These are phyloP conservation scores for Hermatobates lingyangjiaoensis DNA, from an alignment of 1,140 invertebrate genomes.

Conservation along the genomic window DNA sequence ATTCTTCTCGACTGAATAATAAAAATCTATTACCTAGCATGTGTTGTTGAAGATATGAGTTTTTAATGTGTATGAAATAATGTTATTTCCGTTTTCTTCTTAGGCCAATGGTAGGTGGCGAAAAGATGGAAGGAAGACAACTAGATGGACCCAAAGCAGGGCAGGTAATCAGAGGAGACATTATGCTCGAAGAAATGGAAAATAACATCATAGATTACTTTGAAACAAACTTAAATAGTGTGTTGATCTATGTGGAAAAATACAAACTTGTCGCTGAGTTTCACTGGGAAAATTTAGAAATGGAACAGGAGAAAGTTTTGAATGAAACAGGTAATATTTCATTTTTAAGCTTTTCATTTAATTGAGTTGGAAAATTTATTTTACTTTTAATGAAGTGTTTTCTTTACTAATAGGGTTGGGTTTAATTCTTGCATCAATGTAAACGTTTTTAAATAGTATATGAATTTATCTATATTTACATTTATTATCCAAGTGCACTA, in stretches of 20 bases:
- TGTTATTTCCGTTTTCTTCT: slow-evolving; percentile 24
- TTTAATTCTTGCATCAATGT: too few relatives aligned
- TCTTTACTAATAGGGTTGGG: too few relatives aligned
- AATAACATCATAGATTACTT: slow-evolving; percentile 31
- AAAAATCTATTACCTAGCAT: background rate
- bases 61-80: too few relatives aligned
- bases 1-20: too few relatives aligned
- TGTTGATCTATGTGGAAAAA: slow-evolving; percentile 39
- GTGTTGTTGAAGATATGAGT: slow-evolving; percentile 1
- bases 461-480: slow-evolving; percentile 9
- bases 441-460: background rate
- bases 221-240: slow-evolving; percentile 34
- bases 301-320: slow-evolving; percentile 30
- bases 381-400: too few relatives aligned
- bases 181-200: slow-evolving; percentile 31
- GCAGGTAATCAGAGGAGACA: slow-evolving; percentile 43
- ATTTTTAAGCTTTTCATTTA: background rate
- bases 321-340: slow-evolving; percentile 26
- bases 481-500: too few relatives aligned
- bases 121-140: slow-evolving; percentile 42
- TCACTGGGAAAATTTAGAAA: slow-evolving; percentile 45
- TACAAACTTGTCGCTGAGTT: slow-evolving; percentile 44
- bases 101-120: slow-evolving; percentile 54
- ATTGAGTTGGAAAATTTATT: too few relatives aligned
- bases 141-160: slow-evolving; percentile 40